A percentile compares a stretch with the other conserved stretches of the same genome.
Conservation (phyloP, 2,113 vertebrate genomes). For the Rattus rattus region DNA sequence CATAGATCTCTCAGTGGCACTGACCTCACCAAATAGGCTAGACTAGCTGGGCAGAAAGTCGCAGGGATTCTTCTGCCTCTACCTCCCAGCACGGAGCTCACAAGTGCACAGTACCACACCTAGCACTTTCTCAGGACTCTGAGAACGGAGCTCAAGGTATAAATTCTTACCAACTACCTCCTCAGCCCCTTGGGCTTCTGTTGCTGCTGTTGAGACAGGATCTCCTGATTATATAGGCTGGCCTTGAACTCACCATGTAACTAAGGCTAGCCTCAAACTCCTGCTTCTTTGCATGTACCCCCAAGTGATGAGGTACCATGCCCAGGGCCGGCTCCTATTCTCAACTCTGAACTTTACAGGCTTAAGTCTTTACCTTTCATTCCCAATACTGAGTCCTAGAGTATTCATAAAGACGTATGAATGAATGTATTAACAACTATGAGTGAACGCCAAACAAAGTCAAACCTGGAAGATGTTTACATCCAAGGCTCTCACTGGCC, state of each 20-base stretch:
- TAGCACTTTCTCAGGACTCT: too few relatives aligned
- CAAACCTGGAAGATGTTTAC: slow-evolving; percentile 96
- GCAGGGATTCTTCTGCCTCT: neutral
- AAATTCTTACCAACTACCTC: too few relatives aligned
- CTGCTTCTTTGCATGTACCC: neutral
- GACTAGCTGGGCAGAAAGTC: too few relatives aligned
- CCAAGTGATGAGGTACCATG: neutral
- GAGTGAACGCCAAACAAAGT: slow-evolving; percentile 49
- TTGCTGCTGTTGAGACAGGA: neutral
- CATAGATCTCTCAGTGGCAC: neutral
- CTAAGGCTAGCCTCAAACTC: neutral
- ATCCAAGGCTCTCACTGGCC: slow-evolving; percentile 95
- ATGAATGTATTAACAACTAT: slow-evolving; percentile 42
- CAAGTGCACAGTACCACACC: neutral
- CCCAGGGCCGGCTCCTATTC: neutral
- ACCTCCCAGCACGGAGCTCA: neutral
- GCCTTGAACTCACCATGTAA: neutral
- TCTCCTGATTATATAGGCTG: neutral
- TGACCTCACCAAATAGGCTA: too few relatives aligned
- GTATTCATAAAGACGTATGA: neutral
- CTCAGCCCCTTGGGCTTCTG: neutral
- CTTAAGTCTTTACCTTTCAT: neutral
- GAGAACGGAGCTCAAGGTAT: neutral
- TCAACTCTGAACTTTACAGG: neutral
- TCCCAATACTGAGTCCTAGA: neutral